Conservation (phyloP, 2,113 vertebrate genomes). For the Paramisgurnus dabryanus region DNA sequence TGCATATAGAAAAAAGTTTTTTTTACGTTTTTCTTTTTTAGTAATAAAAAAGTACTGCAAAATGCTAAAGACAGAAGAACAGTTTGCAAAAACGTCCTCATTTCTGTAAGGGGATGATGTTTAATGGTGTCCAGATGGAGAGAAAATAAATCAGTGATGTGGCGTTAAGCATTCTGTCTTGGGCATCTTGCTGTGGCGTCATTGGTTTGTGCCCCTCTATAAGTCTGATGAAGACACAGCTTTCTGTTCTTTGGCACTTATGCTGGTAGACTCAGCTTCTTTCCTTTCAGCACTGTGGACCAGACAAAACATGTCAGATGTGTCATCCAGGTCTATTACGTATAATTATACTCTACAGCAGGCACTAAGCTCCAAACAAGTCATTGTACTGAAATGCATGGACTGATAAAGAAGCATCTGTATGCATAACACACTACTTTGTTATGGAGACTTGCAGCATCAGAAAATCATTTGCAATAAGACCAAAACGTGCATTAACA, state of each 20-base stretch:
- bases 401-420: no score
- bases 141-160: conserved; percentile 10
- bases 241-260: conserved; percentile 80
- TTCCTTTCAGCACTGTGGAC: conserved; percentile 93
- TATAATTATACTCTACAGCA: not conserved
- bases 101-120: conserved; percentile 75
- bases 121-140: conserved; percentile 59
- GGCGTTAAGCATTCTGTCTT: conserved; percentile 74
- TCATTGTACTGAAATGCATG: no score
- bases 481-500: not conserved
- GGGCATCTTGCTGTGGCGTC: conserved; percentile 81
- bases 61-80: conserved; percentile 90
- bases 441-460: no score
- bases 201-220: conserved; percentile 79
- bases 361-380: not conserved
- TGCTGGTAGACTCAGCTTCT: conserved; percentile 98
- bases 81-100: conserved; percentile 49
- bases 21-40: conserved; percentile 74
- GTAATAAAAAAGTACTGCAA: conserved; percentile 93
- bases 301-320: conserved; percentile 4
- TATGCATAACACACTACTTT: no score
- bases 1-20: conserved; percentile 80
- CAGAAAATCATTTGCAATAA: not conserved
- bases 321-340: not conserved
- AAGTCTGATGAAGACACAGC: conserved; percentile 82